Evolutionary conservation across 2,888 invertebrate genomes (phyloP).

Genomic region (Litoditis marina): DNA sequence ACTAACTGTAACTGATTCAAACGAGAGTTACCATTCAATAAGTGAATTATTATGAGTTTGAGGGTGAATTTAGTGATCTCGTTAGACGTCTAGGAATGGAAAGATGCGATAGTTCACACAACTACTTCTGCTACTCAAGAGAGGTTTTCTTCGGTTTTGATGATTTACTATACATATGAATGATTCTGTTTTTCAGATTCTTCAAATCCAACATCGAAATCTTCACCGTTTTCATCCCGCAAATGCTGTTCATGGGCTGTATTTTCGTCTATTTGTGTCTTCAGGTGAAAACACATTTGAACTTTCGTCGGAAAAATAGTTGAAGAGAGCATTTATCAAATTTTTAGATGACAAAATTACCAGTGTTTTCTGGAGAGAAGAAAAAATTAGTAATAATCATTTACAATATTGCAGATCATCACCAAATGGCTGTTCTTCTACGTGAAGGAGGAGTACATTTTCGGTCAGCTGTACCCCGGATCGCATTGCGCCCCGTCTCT

Average conservation of each 20-base stretch:
- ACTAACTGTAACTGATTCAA: too few relatives aligned
- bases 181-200: constrained; percentile 62
- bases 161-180: background rate
- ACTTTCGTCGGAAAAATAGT: background rate
- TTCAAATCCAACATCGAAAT: constrained; percentile 74
- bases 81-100: too few relatives aligned
- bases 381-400: too few relatives aligned
- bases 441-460: constrained; percentile 42
- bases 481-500: constrained; percentile 61
- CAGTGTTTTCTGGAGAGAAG: background rate
- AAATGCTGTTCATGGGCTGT: constrained; percentile 81
- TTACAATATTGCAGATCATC: constrained; percentile 38
- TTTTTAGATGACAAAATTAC: background rate
- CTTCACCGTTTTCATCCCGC: constrained; percentile 89
- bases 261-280: constrained; percentile 93
- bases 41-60: too few relatives aligned
- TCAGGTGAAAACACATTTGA: constrained; percentile 63
- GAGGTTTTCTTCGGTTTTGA: background rate
- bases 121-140: background rate
- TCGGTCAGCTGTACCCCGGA: constrained; percentile 55
- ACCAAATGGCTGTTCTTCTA: constrained; percentile 65
- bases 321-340: background rate
- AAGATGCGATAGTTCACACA: too few relatives aligned
- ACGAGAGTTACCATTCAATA: too few relatives aligned
- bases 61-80: too few relatives aligned